phyloP scores from a whole-genome alignment of 2,888 invertebrate species.

The Amphiduros pacificus region DNA sequence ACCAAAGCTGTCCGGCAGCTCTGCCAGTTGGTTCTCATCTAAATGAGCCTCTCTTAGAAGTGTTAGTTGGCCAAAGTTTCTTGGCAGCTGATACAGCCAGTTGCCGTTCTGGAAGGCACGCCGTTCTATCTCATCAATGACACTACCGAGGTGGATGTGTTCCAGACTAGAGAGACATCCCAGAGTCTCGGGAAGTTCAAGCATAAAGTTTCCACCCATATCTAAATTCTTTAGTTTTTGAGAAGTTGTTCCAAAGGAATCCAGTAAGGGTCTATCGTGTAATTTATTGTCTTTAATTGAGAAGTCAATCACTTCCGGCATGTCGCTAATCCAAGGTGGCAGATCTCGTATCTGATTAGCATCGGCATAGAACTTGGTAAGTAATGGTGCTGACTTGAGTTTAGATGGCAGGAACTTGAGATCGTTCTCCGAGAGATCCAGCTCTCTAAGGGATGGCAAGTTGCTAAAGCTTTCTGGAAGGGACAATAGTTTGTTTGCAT shows the following conservation, averaged over 20 bases:
- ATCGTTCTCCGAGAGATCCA: slow-evolving; percentile 15
- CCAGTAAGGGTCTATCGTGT: background rate
- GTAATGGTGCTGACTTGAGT: background rate
- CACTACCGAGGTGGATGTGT: slow-evolving; percentile 43
- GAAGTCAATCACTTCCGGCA: slow-evolving; percentile 7
- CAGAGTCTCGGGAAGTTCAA: slow-evolving; percentile 38
- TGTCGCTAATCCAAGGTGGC: slow-evolving; percentile 5
- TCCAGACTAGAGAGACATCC: slow-evolving; percentile 40
- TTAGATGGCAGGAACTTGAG: background rate
- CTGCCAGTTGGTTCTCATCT: slow-evolving; percentile 47
- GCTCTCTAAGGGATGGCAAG: slow-evolving; percentile 1
- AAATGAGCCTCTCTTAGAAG: slow-evolving; percentile 37
- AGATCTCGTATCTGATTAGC: background rate
- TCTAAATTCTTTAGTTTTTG: slow-evolving; percentile 1
- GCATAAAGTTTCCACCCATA: slow-evolving; percentile 45
- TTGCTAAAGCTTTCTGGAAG: slow-evolving; percentile 13
- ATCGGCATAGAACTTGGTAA: slow-evolving; percentile 1
- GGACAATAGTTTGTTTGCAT: slow-evolving; percentile 3
- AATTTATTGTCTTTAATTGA: slow-evolving; percentile 10
- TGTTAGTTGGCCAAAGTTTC: slow-evolving; percentile 36
- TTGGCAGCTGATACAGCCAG: slow-evolving; percentile 42
- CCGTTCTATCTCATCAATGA: slow-evolving; percentile 45
- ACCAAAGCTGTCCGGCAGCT: slow-evolving; percentile 46
- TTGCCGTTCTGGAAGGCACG: slow-evolving; percentile 51
- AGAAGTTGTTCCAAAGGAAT: slow-evolving; percentile 4